Percentiles rank a stretch among this genome's conserved stretches.
Evolutionary conservation across 2,888 invertebrate genomes (phyloP).

Genomic region (Copidosoma aretas): DNA sequence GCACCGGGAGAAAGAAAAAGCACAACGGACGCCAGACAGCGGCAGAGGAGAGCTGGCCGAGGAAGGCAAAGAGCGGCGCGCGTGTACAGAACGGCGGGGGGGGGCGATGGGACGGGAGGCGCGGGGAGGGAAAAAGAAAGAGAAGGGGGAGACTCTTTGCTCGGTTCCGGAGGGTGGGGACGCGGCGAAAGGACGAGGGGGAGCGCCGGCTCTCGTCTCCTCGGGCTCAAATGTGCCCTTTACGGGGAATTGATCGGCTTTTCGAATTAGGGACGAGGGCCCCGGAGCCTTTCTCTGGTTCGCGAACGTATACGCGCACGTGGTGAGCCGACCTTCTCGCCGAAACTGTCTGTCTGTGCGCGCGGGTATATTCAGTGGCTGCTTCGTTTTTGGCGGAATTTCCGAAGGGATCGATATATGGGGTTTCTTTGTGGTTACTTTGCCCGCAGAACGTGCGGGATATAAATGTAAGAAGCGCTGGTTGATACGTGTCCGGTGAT

Average conservation of each 20-base stretch:
- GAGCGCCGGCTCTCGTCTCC: not conserved
- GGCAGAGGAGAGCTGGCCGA: not conserved
- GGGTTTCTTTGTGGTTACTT: too few relatives aligned
- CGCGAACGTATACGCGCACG: not conserved
- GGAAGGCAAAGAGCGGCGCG: not conserved
- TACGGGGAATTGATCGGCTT: slow-evolving; percentile 33
- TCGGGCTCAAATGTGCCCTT: slow-evolving; percentile 29
- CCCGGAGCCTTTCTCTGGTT: not conserved
- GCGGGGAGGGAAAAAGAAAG: not conserved
- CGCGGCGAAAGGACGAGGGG: not conserved
- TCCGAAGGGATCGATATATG: too few relatives aligned
- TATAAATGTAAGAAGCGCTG: too few relatives aligned
- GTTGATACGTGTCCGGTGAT: too few relatives aligned
- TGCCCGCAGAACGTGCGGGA: too few relatives aligned
- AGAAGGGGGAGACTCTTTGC: not conserved
- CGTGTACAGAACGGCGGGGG: not conserved
- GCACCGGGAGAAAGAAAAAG: too few relatives aligned
- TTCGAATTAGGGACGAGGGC: slow-evolving; percentile 6
- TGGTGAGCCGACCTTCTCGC: too few relatives aligned
- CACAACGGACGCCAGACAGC: too few relatives aligned
- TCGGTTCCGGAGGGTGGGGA: not conserved
- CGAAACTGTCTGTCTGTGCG: too few relatives aligned
- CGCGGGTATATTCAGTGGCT: too few relatives aligned
- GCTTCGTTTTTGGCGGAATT: too few relatives aligned
- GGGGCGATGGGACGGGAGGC: not conserved